Conservation (phyloP, 2,113 vertebrate species). For the Nibea coibor region DNA sequence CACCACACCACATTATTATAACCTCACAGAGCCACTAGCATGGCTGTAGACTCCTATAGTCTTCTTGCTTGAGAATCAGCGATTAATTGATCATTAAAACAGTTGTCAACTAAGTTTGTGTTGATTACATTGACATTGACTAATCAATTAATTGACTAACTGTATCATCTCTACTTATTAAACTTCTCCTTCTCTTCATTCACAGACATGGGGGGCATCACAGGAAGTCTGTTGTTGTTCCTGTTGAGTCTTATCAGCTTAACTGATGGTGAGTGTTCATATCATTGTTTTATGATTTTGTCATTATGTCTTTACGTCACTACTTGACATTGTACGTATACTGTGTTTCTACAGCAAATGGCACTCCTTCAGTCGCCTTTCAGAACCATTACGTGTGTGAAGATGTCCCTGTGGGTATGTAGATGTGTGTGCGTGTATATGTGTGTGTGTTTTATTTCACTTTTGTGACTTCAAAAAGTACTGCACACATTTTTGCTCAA, state of each 20-base stretch:
- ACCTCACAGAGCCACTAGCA: too few species aligned
- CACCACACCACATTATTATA: too few species aligned
- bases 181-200: slow-evolving; percentile 27
- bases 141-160: not conserved
- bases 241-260: slow-evolving; percentile 64
- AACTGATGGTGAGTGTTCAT: slow-evolving; percentile 63
- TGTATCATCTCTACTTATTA: not conserved
- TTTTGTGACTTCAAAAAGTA: not conserved
- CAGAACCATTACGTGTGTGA: not conserved
- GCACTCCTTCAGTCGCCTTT: not conserved
- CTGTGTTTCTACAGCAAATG: slow-evolving; percentile 63
- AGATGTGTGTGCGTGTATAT: not conserved
- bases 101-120: not conserved
- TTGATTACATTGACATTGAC: too few species aligned
- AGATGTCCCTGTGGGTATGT: slow-evolving; percentile 56
- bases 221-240: not conserved
- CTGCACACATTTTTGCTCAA: not conserved
- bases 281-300: not conserved
- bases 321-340: not conserved
- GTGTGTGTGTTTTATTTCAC: not conserved
- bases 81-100: not conserved
- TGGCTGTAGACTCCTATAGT: too few species aligned
- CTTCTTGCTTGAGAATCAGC: not conserved
- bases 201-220: slow-evolving; percentile 62
- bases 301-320: not conserved